Conservation (phyloP, 2,888 invertebrate species). For the Trissoscelio sp. region DNA sequence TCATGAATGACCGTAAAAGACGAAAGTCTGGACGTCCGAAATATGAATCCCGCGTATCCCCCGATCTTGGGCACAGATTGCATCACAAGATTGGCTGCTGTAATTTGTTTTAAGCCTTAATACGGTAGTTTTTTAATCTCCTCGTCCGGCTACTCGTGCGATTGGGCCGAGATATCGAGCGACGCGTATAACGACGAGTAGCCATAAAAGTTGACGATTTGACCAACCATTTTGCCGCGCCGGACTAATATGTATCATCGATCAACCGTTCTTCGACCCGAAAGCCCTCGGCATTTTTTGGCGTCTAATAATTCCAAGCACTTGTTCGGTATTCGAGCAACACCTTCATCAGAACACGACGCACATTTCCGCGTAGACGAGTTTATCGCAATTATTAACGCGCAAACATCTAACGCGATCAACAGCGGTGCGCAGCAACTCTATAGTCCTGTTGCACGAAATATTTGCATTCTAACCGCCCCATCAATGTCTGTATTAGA, state of each 20-base stretch:
- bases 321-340: slow-evolving; percentile 35
- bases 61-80: slow-evolving; percentile 76
- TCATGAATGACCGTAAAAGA: slow-evolving; percentile 56
- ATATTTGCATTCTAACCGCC: slow-evolving; percentile 73
- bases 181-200: slow-evolving; percentile 37
- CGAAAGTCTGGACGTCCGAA: slow-evolving; percentile 70
- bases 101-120: slow-evolving; percentile 78
- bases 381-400: slow-evolving; percentile 55
- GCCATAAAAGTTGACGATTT: slow-evolving; percentile 60
- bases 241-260: slow-evolving; percentile 41
- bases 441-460: slow-evolving; percentile 73
- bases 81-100: slow-evolving; percentile 74
- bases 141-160: slow-evolving; percentile 73
- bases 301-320: slow-evolving; percentile 37
- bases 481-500: slow-evolving; percentile 50
- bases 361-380: slow-evolving; percentile 26
- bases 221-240: slow-evolving; percentile 44
- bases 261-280: slow-evolving; percentile 18
- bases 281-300: slow-evolving; percentile 3
- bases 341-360: slow-evolving; percentile 38
- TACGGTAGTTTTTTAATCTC: slow-evolving; percentile 76
- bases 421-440: slow-evolving; percentile 66
- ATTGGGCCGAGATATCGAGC: slow-evolving; percentile 59
- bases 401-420: slow-evolving; percentile 43
- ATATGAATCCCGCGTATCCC: slow-evolving; percentile 77